Conservation (phyloP, 1,140 invertebrate species). For the Penaeus chinensis region DNA sequence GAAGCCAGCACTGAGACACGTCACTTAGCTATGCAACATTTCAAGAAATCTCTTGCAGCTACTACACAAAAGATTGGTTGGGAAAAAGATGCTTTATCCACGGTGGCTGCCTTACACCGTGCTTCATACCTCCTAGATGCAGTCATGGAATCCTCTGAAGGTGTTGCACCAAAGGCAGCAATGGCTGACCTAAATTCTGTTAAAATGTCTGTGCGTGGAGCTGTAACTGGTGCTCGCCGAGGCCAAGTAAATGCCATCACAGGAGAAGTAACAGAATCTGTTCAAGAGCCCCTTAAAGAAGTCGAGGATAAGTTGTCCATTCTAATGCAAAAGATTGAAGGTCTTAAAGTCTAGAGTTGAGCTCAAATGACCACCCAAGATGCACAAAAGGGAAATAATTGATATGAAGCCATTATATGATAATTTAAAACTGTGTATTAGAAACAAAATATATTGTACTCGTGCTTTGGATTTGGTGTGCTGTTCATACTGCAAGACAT, state of each 20-base stretch:
- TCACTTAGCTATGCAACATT: slow-evolving; percentile 73
- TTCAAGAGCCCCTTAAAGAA: slow-evolving; percentile 41
- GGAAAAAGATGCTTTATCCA: slow-evolving; percentile 70
- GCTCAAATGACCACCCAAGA: too few relatives aligned
- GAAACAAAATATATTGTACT: too few relatives aligned
- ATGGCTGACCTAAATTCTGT: slow-evolving; percentile 34
- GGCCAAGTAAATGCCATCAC: slow-evolving; percentile 42
- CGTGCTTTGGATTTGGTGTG: too few relatives aligned
- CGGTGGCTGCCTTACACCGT: slow-evolving; percentile 43
- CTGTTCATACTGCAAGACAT: too few relatives aligned
- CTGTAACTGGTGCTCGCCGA: slow-evolving; percentile 16
- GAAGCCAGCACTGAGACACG: slow-evolving; percentile 75
- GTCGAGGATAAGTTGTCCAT: slow-evolving; percentile 34
- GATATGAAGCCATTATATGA: too few relatives aligned
- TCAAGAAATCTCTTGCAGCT: slow-evolving; percentile 72
- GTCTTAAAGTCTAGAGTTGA: slow-evolving; percentile 1
- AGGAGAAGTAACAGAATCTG: slow-evolving; percentile 43
- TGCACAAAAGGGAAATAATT: too few relatives aligned
- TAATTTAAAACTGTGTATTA: too few relatives aligned
- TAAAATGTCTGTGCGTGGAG: slow-evolving; percentile 34
- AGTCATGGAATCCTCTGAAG: slow-evolving; percentile 30
- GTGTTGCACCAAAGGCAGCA: slow-evolving; percentile 24
- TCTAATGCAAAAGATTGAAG: slow-evolving; percentile 24
- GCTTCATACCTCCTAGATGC: slow-evolving; percentile 38
- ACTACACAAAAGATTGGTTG: slow-evolving; percentile 72